A percentile compares a stretch with the other conserved stretches of the same genome.
Conservation (phyloP, 2,113 vertebrate species). For the Actinemys pallida region DNA sequence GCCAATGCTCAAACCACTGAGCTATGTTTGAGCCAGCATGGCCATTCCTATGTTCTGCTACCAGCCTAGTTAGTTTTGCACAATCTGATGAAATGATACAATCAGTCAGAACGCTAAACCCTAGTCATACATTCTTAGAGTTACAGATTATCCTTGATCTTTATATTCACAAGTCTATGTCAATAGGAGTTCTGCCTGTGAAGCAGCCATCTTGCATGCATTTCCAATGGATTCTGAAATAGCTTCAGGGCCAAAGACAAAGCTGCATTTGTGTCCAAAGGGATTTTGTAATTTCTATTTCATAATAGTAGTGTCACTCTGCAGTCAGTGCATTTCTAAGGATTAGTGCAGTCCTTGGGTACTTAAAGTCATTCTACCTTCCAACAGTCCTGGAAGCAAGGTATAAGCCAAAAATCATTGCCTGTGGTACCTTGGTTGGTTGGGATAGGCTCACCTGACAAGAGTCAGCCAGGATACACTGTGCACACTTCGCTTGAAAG, state of each 20-base stretch:
- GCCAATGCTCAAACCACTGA: too few species aligned
- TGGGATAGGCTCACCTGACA: neutral
- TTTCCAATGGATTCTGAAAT: neutral
- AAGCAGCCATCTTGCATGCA: neutral
- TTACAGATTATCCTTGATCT: neutral
- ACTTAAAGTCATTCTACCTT: neutral
- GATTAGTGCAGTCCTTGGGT: neutral
- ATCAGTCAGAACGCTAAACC: neutral
- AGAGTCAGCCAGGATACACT: neutral
- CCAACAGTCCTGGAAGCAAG: neutral
- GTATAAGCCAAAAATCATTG: neutral
- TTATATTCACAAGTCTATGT: neutral
- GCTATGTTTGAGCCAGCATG: too few species aligned
- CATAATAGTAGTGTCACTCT: neutral
- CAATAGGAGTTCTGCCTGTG: neutral
- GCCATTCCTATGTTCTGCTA: neutral
- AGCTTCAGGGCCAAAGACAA: neutral
- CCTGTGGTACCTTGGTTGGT: neutral
- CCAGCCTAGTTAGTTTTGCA: neutral
- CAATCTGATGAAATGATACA: neutral
- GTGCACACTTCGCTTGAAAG: neutral
- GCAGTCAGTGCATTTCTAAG: neutral
- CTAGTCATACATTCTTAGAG: neutral
- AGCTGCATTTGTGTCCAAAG: neutral
- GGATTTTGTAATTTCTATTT: neutral